Percentiles rank a stretch among this genome's conserved stretches.
phyloP scores from a whole-genome alignment of 2,797 vertebrate species.

The Sebastes elongatus region DNA sequence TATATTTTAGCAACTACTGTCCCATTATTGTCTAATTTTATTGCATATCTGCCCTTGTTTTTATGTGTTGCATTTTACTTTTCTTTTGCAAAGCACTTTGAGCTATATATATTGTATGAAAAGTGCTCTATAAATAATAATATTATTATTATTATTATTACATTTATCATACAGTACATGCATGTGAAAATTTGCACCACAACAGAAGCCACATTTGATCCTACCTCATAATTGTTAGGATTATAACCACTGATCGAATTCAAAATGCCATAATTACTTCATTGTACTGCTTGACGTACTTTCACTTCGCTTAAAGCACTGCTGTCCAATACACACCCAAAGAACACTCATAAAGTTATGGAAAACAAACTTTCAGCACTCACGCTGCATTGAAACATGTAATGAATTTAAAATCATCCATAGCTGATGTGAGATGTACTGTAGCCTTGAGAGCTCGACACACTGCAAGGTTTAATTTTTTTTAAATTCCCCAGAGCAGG shows the following conservation, averaged over 20 bases:
- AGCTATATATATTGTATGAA: too few species aligned
- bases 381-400: conserved; percentile 7
- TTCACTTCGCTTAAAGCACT: not conserved
- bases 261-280: not conserved
- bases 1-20: too few species aligned
- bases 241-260: not conserved
- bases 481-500: not conserved
- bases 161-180: not conserved
- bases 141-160: not conserved
- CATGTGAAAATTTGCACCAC: not conserved
- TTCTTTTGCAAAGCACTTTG: too few species aligned
- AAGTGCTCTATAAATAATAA: too few species aligned
- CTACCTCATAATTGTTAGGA: not conserved
- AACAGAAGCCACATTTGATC: not conserved
- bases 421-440: not conserved
- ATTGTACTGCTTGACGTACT: not conserved
- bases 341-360: not conserved
- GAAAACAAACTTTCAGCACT: not conserved
- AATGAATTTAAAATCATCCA: not conserved
- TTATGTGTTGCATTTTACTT: too few species aligned
- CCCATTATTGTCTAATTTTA: too few species aligned
- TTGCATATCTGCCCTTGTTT: too few species aligned
- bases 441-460: not conserved
- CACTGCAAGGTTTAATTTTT: not conserved
- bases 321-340: not conserved